A percentile compares a stretch with the other conserved stretches of the same genome.
Conservation (phyloP, 2,113 vertebrate species). For the Brachirus orientalis region DNA sequence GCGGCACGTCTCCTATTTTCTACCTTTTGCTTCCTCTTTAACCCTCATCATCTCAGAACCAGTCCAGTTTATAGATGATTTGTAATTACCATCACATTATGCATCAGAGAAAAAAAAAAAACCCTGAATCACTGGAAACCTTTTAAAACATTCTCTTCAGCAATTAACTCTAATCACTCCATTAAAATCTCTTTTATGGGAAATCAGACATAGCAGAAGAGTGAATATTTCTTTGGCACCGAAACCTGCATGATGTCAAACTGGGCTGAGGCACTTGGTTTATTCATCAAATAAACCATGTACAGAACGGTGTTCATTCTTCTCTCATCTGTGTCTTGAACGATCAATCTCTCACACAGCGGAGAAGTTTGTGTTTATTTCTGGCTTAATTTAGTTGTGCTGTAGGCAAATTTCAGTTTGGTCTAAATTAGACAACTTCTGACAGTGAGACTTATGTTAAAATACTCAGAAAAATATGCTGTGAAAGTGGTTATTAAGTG, state of each 20-base stretch:
- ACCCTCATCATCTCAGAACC: conserved; percentile 28
- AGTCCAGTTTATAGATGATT: conserved; percentile 31
- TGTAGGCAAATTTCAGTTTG: background rate
- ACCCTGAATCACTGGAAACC: conserved; percentile 61
- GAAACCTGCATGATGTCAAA: conserved; percentile 39
- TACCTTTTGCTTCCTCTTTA: too few relatives aligned
- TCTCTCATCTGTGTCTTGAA: conserved; percentile 16
- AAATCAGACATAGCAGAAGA: conserved; percentile 64
- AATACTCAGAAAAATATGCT: background rate
- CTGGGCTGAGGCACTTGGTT: conserved; percentile 46
- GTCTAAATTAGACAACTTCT: conserved; percentile 7
- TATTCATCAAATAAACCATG: conserved; percentile 29
- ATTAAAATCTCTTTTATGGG: conserved; percentile 56
- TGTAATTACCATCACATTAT: conserved; percentile 44
- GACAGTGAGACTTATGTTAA: background rate
- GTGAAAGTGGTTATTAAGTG: background rate
- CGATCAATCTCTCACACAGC: conserved; percentile 10
- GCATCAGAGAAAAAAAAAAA: conserved; percentile 6
- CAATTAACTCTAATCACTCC: conserved; percentile 66
- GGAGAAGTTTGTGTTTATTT: background rate
- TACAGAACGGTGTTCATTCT: conserved; percentile 30
- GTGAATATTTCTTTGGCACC: conserved; percentile 59
- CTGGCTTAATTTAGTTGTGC: conserved; percentile 1
- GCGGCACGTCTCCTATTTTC: too few relatives aligned
- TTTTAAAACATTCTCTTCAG: conserved; percentile 31